Evolutionary conservation across 2,113 vertebrate genomes (phyloP).

Genomic region (Myotis brandtii): DNA sequence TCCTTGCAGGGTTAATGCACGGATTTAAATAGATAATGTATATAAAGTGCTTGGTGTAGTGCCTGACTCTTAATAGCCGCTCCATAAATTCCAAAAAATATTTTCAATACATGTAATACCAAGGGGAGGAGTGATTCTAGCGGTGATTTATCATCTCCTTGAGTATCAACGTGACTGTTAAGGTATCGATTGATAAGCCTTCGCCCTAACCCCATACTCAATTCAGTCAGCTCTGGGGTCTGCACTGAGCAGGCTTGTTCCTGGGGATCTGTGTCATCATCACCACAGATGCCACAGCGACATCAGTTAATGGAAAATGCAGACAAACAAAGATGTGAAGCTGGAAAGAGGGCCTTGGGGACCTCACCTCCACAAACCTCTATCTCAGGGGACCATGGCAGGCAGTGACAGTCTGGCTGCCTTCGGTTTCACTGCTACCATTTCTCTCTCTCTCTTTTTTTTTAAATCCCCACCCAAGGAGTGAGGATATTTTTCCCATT

Average conservation of each 20-base stretch:
- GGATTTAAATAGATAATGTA: neutral
- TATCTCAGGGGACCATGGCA: neutral
- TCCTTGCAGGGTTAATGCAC: neutral
- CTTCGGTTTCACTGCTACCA: neutral
- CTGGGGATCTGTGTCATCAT: neutral
- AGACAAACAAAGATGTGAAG: neutral
- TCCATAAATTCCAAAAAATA: neutral
- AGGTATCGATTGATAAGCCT: neutral
- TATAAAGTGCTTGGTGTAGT: neutral
- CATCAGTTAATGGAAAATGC: neutral
- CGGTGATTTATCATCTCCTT: neutral
- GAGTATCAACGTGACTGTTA: neutral
- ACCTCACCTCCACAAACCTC: neutral
- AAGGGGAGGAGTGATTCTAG: neutral
- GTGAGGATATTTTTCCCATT: too few species aligned
- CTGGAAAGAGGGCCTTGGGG: neutral
- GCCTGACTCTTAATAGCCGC: neutral
- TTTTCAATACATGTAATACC: neutral
- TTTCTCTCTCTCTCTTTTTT: neutral
- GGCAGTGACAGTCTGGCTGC: neutral
- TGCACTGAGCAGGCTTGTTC: neutral
- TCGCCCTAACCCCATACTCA: neutral
- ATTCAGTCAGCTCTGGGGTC: neutral
- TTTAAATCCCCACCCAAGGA: too few species aligned
- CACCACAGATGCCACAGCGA: neutral